Evolutionary conservation across 2,113 vertebrate species (phyloP).

Genomic region (Athene cunicularia): DNA sequence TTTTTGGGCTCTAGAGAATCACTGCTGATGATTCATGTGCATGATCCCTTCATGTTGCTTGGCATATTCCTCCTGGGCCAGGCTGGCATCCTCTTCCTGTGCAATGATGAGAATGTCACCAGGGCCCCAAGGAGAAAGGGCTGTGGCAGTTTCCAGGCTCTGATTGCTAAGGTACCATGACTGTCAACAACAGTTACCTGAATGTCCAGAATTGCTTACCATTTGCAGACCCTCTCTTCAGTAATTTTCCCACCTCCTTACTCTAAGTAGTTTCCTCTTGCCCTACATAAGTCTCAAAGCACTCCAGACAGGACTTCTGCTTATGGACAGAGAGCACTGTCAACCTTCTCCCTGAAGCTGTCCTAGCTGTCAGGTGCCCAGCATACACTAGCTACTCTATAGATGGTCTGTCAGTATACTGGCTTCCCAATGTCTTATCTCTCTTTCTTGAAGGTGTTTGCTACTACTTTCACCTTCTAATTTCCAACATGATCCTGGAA

Average conservation of each 20-base stretch:
- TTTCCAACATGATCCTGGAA: neutral
- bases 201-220: neutral
- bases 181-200: neutral
- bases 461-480: neutral
- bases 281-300: neutral
- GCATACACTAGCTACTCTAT: neutral
- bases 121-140: neutral
- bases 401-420: neutral
- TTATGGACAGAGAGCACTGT: neutral
- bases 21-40: neutral
- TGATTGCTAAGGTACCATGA: neutral
- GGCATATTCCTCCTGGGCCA: neutral
- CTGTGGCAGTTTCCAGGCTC: neutral
- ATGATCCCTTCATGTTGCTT: neutral
- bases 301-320: neutral
- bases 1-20: neutral
- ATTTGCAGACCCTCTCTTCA: neutral
- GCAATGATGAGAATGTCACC: neutral
- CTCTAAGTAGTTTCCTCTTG: neutral
- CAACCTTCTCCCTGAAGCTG: neutral
- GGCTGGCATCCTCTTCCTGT: neutral
- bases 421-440: neutral
- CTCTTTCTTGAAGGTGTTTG: neutral
- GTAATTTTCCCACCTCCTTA: neutral
- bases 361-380: neutral